Base-by-base conservation (phyloP, 2,888 invertebrate species). In the Amphipyra berbera region DNA sequence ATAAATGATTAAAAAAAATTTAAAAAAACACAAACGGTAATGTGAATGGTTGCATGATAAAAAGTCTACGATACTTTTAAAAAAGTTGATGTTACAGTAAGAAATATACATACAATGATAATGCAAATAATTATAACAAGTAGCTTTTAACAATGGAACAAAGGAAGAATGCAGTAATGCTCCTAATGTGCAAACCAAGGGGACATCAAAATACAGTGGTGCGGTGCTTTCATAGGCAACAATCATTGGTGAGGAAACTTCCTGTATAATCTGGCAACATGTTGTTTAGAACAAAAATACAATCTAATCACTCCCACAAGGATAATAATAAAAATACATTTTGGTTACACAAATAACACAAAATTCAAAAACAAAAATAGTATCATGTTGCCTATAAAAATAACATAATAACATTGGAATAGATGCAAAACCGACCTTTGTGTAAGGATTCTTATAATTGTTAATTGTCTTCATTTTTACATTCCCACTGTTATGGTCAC, bases 381-480 rank as follows among this genome's bases (percentile, higher is more conserved):
- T 53, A 48, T 61, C 57, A 85, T 85, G 89, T 90, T 91, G 88
- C 88, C 88, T 88, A 87, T 85, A 88, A 89, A 86, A 78, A 62
- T 50, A 63, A 61, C 53, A 57, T 69, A n/a, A 68, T 52, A 68
- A 76, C 73, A 79, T 65, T 66, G 72, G 62, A 67, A 68, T 70
- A 70, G 76, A 78, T 81, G 76, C 62, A 80, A 78, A 81, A 94
- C 94, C 88, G 90, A 94, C 94, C 94, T 94, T 93, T 83, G 84
- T 90, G 82, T 89, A 92, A 89, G 90, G 88, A 88, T 91, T 94
- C 92, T 91, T 93, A 90, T 88, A 86, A 90, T 83, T 86, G 90
- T 89, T 93, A 87, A 88, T 79, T 68, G 87, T 94, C 94, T 94
- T 94, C 94, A 91, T 92, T 89, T 91, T 94, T 83, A 89, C 79